Conservation (phyloP, 1,140 invertebrate species). For the Drosophila tristis region DNA sequence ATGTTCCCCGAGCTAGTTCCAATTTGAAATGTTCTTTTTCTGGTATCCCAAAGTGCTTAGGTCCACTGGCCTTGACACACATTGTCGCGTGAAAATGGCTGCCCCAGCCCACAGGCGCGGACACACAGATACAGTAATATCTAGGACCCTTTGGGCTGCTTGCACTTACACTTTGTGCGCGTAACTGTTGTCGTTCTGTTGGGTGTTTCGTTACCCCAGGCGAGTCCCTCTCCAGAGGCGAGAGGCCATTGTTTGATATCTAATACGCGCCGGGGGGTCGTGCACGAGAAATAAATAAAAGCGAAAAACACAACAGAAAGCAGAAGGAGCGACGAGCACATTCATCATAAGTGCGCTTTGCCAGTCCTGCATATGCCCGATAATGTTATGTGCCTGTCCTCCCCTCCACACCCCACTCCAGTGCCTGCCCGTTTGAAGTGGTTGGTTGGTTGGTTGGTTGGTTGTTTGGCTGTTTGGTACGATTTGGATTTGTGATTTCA, state of each 20-base stretch:
- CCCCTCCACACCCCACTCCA: not conserved
- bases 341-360: slow-evolving; percentile 63
- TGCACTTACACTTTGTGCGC: not conserved
- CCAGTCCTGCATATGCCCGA: slow-evolving; percentile 55
- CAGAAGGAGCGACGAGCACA: slow-evolving; percentile 20
- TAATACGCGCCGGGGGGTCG: slow-evolving; percentile 55
- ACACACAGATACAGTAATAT: not conserved
- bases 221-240: slow-evolving; percentile 6
- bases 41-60: too few relatives aligned
- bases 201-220: slow-evolving; percentile 8
- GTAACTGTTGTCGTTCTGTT: slow-evolving; percentile 19
- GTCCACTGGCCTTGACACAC: slow-evolving; percentile 18
- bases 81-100: slow-evolving; percentile 25
- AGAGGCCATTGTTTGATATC: slow-evolving; percentile 67
- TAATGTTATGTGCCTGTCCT: slow-evolving; percentile 49
- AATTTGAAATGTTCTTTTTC: too few relatives aligned
- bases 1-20: too few relatives aligned
- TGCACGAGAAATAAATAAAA: slow-evolving; percentile 11
- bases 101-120: not conserved
- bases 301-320: not conserved
- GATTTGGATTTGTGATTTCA: slow-evolving; percentile 74
- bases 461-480: slow-evolving; percentile 34
- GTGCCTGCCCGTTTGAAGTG: slow-evolving; percentile 55
- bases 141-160: not conserved
- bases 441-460: slow-evolving; percentile 57